Percentiles rank a stretch among this genome's conserved stretches.
These are phyloP conservation scores for Tanytarsus gracilentus DNA, from an alignment of 2,888 invertebrate genomes.

Conservation along the genomic window DNA sequence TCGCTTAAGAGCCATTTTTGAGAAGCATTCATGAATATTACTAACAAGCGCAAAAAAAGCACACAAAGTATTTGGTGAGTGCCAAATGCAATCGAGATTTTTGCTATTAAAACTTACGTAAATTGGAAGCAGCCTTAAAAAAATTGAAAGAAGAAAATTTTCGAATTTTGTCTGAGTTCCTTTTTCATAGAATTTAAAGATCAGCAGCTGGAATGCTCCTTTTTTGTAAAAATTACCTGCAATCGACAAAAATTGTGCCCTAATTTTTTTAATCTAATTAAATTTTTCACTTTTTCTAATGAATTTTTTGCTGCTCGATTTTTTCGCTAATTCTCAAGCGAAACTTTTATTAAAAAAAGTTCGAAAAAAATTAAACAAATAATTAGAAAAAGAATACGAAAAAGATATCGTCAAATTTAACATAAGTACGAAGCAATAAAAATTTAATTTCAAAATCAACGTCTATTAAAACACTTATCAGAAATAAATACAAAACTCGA, in stretches of 20 bases:
- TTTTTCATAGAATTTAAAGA: too few relatives aligned
- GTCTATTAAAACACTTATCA: too few relatives aligned
- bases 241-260: too few relatives aligned
- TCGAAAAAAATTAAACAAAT: neutral
- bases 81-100: neutral
- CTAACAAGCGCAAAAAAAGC: neutral
- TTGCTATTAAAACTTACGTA: neutral
- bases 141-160: neutral
- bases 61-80: conserved; percentile 8
- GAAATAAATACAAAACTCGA: neutral
- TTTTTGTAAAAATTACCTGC: too few relatives aligned
- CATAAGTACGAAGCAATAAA: neutral
- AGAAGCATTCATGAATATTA: neutral
- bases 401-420: neutral
- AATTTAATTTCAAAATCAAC: neutral
- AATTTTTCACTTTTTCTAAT: too few relatives aligned
- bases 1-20: conserved; percentile 6
- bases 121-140: conserved; percentile 1
- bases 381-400: too few relatives aligned
- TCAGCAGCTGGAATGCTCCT: too few relatives aligned
- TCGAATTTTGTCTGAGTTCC: too few relatives aligned
- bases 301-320: too few relatives aligned
- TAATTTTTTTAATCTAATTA: too few relatives aligned
- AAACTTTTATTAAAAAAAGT: conserved; percentile 1
- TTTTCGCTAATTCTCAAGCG: too few relatives aligned